phyloP scores from a whole-genome alignment of 1,140 invertebrate species.

The Lanistes nyassanus region DNA sequence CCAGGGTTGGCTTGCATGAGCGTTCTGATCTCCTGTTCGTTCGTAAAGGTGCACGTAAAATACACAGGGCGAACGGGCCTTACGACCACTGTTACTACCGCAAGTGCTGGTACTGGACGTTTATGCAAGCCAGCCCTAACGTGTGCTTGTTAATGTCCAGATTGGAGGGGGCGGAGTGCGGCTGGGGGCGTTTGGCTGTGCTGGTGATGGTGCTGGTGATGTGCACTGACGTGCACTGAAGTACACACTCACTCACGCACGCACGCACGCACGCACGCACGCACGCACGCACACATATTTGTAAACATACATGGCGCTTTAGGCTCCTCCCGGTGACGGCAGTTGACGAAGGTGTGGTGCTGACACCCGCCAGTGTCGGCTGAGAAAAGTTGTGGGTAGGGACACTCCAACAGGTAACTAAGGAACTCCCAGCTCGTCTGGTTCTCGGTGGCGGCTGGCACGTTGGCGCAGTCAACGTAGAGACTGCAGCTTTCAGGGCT shows the following conservation, averaged over 20 bases:
- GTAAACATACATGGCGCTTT: slow-evolving; percentile 28
- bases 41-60: too few relatives aligned
- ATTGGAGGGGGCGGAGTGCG: too few relatives aligned
- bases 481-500: slow-evolving; percentile 18
- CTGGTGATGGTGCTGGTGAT: too few relatives aligned
- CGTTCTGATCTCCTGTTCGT: too few relatives aligned
- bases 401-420: slow-evolving; percentile 29
- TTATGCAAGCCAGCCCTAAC: too few relatives aligned
- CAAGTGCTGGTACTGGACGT: too few relatives aligned
- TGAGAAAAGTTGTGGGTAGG: slow-evolving; percentile 30
- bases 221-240: too few relatives aligned
- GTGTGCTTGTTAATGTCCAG: too few relatives aligned
- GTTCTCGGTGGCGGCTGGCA: neutral
- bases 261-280: slow-evolving; percentile 16
- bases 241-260: slow-evolving; percentile 16
- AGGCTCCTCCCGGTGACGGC: slow-evolving; percentile 24
- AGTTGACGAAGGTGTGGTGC: slow-evolving; percentile 20
- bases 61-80: too few relatives aligned
- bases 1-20: too few relatives aligned
- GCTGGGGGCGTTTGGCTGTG: too few relatives aligned
- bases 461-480: slow-evolving; percentile 28
- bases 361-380: slow-evolving; percentile 21
- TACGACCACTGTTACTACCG: too few relatives aligned
- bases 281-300: neutral
- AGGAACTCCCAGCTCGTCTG: slow-evolving; percentile 2